Conservation (phyloP, 2,113 vertebrate species). For the Irena cyanogastra region DNA sequence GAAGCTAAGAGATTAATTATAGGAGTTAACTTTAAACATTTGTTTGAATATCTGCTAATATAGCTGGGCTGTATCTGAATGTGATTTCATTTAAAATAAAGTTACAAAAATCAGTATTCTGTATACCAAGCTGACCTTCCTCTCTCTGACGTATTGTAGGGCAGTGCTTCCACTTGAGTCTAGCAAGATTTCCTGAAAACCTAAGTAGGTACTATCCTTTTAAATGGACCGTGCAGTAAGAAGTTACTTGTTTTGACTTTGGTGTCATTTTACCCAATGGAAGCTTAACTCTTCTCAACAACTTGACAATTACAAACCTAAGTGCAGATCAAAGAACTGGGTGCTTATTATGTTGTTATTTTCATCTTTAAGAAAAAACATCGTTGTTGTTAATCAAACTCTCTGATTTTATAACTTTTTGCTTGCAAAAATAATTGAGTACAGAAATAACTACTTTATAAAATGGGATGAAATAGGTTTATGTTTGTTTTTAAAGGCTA, state of each 20-base stretch:
- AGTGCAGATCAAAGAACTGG: neutral
- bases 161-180: neutral
- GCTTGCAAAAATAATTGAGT: neutral
- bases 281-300: neutral
- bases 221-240: neutral
- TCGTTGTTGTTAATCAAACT: neutral
- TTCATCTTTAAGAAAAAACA: neutral
- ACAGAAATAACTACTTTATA: neutral
- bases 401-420: neutral
- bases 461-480: neutral
- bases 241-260: neutral
- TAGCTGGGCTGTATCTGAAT: neutral
- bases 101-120: neutral
- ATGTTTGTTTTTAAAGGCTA: neutral
- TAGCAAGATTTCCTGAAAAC: neutral
- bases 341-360: neutral
- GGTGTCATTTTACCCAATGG: neutral
- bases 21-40: neutral
- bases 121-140: neutral
- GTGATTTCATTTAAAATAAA: conserved; percentile 43
- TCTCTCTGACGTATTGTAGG: neutral
- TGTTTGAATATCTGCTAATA: neutral
- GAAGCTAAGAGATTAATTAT: neutral
- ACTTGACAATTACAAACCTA: neutral
- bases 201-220: neutral